phyloP scores from a whole-genome alignment of 2,888 invertebrate genomes.

The Dolomedes plantarius region DNA sequence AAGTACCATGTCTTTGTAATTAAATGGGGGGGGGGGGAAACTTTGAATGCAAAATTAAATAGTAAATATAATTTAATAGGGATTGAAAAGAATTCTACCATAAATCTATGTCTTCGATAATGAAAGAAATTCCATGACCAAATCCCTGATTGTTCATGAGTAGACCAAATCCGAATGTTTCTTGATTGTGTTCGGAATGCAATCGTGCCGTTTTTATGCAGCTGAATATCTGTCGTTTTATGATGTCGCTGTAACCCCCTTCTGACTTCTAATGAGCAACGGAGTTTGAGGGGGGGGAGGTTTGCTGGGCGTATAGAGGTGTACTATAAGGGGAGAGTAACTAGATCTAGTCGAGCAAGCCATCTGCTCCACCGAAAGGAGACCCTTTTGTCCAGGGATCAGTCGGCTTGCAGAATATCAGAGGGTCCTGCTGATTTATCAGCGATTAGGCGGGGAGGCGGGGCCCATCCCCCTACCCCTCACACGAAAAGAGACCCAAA shows the following conservation, averaged over 20 bases:
- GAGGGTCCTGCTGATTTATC: conserved; percentile 61
- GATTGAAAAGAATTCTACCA: too few species aligned
- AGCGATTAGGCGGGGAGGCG: conserved; percentile 47
- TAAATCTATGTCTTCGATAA: too few species aligned
- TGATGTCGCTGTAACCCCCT: conserved; percentile 49
- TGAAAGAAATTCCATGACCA: too few species aligned
- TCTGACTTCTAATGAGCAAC: conserved; percentile 69
- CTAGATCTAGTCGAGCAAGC: conserved; percentile 66
- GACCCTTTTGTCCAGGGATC: conserved; percentile 51
- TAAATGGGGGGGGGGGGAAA: too few species aligned
- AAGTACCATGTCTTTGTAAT: too few species aligned
- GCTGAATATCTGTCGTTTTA: conserved; percentile 43
- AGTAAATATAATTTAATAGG: too few species aligned
- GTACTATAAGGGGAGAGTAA: conserved; percentile 29
- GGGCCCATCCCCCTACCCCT: neutral
- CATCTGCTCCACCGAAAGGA: conserved; percentile 57
- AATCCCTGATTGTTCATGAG: too few species aligned
- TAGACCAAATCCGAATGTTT: too few species aligned
- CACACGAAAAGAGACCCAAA: too few species aligned
- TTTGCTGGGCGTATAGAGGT: conserved; percentile 13
- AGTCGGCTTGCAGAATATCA: conserved; percentile 39
- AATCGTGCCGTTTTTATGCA: neutral
- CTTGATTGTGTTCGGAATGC: neutral
- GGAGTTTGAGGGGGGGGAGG: conserved; percentile 26
- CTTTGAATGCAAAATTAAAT: too few species aligned